Percentiles rank a stretch among this genome's conserved stretches.
These are phyloP conservation scores for Mystacornis crossleyi DNA, from an alignment of 2,113 vertebrate genomes.

Conservation along the genomic window DNA sequence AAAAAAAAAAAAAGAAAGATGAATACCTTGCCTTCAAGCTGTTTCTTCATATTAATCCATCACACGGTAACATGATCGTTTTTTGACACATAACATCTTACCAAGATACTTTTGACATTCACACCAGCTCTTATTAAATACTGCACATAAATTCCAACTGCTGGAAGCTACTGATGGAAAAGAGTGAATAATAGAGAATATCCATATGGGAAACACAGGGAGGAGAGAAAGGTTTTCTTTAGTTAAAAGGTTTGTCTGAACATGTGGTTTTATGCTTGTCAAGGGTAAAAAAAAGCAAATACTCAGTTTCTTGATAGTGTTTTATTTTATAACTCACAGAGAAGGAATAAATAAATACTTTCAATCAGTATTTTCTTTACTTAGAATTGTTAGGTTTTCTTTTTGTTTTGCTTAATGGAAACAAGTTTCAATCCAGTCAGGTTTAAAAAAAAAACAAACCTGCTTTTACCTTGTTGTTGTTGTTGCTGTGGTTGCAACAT, in stretches of 20 bases:
- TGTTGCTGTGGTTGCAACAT: not conserved
- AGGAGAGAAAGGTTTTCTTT: not conserved
- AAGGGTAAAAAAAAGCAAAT: not conserved
- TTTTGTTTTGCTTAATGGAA: not conserved
- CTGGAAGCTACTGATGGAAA: conserved; percentile 22
- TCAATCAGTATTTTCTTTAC: not conserved
- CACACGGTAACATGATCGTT: conserved; percentile 69
- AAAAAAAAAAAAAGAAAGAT: conserved; percentile 69
- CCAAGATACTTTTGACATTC: conserved; percentile 65
- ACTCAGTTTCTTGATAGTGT: not conserved
- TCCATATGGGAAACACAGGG: not conserved
- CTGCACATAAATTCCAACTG: conserved; percentile 58
- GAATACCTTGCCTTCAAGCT: conserved; percentile 87
- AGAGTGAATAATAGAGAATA: not conserved
- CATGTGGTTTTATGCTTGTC: not conserved
- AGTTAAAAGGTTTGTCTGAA: not conserved
- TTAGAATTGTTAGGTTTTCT: not conserved
- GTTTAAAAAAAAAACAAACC: not conserved
- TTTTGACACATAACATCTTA: conserved; percentile 70
- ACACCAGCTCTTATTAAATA: conserved; percentile 61
- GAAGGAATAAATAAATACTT: not conserved
- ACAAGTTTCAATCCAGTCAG: not conserved
- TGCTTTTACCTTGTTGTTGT: not conserved
- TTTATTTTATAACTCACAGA: not conserved
- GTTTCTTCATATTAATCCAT: conserved; percentile 79